Conservation (phyloP, 53 echinoderm and acorn worm genomes). For the Zoroaster sp. region DNA sequence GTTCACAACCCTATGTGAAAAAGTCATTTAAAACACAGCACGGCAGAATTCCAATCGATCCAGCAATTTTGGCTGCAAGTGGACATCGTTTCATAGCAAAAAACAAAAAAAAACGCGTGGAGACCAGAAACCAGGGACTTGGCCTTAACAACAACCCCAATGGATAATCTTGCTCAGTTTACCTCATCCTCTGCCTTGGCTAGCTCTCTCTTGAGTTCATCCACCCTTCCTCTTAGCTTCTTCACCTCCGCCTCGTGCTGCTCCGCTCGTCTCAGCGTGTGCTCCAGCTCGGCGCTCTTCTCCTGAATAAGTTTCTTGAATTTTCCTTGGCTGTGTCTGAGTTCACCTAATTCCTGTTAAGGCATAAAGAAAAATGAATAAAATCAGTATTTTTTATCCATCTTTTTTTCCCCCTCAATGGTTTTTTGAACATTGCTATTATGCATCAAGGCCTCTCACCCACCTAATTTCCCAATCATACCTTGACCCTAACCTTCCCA, state of each 20-base stretch:
- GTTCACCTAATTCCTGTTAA: slow-evolving; percentile 78
- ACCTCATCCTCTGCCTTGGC: slow-evolving; percentile 96
- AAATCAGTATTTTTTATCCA: too few relatives aligned
- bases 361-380: neutral
- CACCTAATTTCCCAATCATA: too few relatives aligned
- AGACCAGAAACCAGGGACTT: too few relatives aligned
- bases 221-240: slow-evolving; percentile 84
- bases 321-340: slow-evolving; percentile 79
- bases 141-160: neutral
- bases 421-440: too few relatives aligned
- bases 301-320: slow-evolving; percentile 86
- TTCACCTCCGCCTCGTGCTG: slow-evolving; percentile 91
- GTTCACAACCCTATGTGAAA: too few relatives aligned
- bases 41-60: too few relatives aligned
- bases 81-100: too few relatives aligned
- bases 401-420: neutral
- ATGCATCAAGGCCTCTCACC: too few relatives aligned
- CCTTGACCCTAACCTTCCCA: too few relatives aligned
- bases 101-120: too few relatives aligned
- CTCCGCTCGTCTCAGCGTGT: slow-evolving; percentile 77
- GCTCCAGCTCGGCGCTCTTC: slow-evolving; percentile 83
- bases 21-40: too few relatives aligned
- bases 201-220: slow-evolving; percentile 86
- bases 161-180: neutral
- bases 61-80: too few relatives aligned